Conservation (phyloP, 1,140 invertebrate genomes). For the Zaprionus camerounensis region DNA sequence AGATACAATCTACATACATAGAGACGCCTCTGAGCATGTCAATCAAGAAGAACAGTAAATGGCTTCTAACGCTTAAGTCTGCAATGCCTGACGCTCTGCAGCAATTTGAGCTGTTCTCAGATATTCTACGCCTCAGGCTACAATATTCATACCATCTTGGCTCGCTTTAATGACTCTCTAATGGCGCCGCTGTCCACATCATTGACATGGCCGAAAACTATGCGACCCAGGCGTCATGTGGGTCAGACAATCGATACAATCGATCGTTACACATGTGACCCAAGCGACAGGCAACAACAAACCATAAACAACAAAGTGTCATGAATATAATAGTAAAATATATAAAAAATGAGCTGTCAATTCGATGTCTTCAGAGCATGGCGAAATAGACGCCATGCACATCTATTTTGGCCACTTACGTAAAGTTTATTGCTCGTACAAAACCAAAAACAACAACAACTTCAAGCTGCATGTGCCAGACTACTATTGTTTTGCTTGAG, state of each 20-base stretch:
- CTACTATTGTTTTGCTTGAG: slow-evolving; percentile 30
- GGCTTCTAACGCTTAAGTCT: slow-evolving; percentile 45
- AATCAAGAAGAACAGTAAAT: slow-evolving; percentile 74
- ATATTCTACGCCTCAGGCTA: slow-evolving; percentile 33
- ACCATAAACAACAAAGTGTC: slow-evolving; percentile 47
- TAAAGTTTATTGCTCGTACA: slow-evolving; percentile 48
- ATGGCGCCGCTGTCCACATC: slow-evolving; percentile 38
- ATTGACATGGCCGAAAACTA: slow-evolving; percentile 13
- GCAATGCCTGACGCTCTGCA: slow-evolving; percentile 33
- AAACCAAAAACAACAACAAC: slow-evolving; percentile 8
- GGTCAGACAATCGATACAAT: slow-evolving; percentile 54
- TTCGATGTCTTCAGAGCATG: slow-evolving; percentile 9
- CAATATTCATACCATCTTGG: slow-evolving; percentile 56
- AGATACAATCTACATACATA: slow-evolving; percentile 43
- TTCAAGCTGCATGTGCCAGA: slow-evolving; percentile 30
- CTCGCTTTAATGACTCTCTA: slow-evolving; percentile 65
- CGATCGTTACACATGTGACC: slow-evolving; percentile 20
- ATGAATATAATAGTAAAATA: slow-evolving; percentile 33
- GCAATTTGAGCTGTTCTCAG: slow-evolving; percentile 20
- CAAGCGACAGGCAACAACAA: neutral
- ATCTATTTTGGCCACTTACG: slow-evolving; percentile 31
- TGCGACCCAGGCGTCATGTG: slow-evolving; percentile 51
- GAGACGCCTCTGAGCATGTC: slow-evolving; percentile 48
- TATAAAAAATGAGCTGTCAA: slow-evolving; percentile 69
- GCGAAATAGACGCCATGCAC: slow-evolving; percentile 19